phyloP scores from a whole-genome alignment of 2,113 vertebrate genomes.

The Oreochromis aureus region DNA sequence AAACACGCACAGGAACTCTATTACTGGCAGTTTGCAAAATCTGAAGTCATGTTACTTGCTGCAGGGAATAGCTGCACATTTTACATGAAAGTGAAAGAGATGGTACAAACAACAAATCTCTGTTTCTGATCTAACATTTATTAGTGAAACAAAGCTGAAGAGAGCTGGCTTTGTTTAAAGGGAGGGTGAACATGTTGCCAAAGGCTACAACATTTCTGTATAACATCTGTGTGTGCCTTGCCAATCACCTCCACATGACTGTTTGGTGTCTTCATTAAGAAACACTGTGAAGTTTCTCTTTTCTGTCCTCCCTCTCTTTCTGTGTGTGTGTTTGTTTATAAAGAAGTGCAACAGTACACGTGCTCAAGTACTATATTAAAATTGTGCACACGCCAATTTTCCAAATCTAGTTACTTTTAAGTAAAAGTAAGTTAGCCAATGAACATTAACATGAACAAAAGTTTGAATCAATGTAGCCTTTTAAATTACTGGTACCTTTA shows the following conservation, averaged over 20 bases:
- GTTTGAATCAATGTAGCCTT: not conserved
- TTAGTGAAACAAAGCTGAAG: not conserved
- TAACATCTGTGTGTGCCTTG: slow-evolving; percentile 37
- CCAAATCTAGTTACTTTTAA: not conserved
- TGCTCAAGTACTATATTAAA: not conserved
- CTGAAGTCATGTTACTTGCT: not conserved
- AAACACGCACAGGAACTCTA: not conserved
- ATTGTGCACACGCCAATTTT: fast-evolving
- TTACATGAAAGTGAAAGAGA: not conserved
- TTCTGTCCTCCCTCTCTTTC: not conserved
- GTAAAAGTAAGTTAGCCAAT: not conserved
- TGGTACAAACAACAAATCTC: not conserved
- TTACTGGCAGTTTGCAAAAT: not conserved
- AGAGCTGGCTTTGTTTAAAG: slow-evolving; percentile 10
- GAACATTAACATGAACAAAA: not conserved
- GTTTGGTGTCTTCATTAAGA: slow-evolving; percentile 14
- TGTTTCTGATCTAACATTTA: slow-evolving; percentile 1
- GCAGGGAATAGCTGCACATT: not conserved
- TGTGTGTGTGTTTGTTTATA: not conserved
- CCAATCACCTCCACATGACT: slow-evolving; percentile 17
- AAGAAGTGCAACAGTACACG: not conserved
- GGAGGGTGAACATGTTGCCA: not conserved
- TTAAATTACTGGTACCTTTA: not conserved
- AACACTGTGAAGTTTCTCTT: not conserved
- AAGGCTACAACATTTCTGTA: not conserved